These are phyloP conservation scores for Trogon melanurus DNA, from an alignment of 2,113 vertebrate species.

Conservation along the genomic window DNA sequence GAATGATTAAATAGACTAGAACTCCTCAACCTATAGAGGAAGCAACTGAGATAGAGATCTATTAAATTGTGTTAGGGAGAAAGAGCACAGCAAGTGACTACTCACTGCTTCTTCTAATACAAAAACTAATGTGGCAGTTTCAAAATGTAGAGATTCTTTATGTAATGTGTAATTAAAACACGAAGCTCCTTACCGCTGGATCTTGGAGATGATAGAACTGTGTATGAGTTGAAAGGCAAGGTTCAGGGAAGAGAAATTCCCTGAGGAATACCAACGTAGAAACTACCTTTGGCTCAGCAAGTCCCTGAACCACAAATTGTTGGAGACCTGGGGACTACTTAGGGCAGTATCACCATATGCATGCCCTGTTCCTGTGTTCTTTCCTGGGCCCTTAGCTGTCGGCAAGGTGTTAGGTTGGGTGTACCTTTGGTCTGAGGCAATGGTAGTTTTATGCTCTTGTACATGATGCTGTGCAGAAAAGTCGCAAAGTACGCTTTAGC, in stretches of 20 bases:
- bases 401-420: background rate
- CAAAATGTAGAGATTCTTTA: background rate
- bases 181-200: background rate
- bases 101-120: background rate
- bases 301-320: background rate
- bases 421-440: background rate
- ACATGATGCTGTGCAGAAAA: background rate
- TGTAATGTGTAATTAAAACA: background rate
- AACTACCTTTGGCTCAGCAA: conserved; percentile 19
- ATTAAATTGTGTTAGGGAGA: background rate
- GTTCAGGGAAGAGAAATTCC: conserved; percentile 13
- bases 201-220: conserved; percentile 10
- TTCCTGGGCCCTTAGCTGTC: background rate
- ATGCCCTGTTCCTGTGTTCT: background rate
- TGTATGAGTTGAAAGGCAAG: background rate
- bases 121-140: background rate
- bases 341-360: background rate
- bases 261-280: background rate
- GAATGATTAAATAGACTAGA: background rate
- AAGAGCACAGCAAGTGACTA: background rate
- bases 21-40: background rate
- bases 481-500: background rate
- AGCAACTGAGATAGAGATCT: conserved; percentile 12
- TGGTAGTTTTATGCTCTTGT: background rate
- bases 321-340: background rate